Evolutionary conservation across 1,140 invertebrate genomes (phyloP).

Genomic region (Drosophila aff.): DNA sequence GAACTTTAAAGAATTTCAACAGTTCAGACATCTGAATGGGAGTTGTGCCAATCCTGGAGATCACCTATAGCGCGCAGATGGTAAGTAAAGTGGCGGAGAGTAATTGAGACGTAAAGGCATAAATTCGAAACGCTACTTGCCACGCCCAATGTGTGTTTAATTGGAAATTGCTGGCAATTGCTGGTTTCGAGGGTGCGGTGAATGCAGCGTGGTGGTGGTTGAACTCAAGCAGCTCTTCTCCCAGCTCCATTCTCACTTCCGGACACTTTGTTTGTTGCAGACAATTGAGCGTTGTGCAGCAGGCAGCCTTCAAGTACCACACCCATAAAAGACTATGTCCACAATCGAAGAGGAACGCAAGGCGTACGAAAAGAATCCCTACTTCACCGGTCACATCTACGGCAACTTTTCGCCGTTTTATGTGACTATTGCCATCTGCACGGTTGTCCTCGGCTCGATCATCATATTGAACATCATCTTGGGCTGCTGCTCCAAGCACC

Average conservation of each 20-base stretch:
- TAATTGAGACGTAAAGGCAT: not conserved
- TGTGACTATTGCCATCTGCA: conserved; percentile 91
- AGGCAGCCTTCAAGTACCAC: conserved; percentile 39
- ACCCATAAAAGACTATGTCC: conserved; percentile 85
- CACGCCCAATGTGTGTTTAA: conserved; percentile 72
- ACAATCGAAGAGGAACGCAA: conserved; percentile 88
- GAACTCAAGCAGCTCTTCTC: conserved; percentile 34
- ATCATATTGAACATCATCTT: conserved; percentile 91
- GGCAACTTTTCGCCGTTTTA: conserved; percentile 91
- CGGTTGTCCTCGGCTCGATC: conserved; percentile 89
- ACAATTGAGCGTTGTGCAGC: conserved; percentile 36
- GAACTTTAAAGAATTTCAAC: conserved; percentile 2
- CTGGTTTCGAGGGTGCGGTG: conserved; percentile 38
- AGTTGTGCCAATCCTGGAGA: conserved; percentile 27
- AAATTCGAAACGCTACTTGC: conserved; percentile 16
- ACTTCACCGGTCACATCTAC: conserved; percentile 87
- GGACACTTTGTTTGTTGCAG: conserved; percentile 26
- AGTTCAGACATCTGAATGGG: conserved; percentile 28
- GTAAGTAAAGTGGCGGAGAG: conserved; percentile 34
- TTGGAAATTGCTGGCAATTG: conserved; percentile 21
- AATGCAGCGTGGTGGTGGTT: conserved; percentile 28
- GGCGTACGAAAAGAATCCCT: conserved; percentile 89
- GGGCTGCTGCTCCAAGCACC: conserved; percentile 92
- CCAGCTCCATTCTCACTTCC: conserved; percentile 3
- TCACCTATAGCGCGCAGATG: conserved; percentile 48